Base-by-base conservation (phyloP, 1,140 invertebrate species). In the Dreissena rostriformis region DNA sequence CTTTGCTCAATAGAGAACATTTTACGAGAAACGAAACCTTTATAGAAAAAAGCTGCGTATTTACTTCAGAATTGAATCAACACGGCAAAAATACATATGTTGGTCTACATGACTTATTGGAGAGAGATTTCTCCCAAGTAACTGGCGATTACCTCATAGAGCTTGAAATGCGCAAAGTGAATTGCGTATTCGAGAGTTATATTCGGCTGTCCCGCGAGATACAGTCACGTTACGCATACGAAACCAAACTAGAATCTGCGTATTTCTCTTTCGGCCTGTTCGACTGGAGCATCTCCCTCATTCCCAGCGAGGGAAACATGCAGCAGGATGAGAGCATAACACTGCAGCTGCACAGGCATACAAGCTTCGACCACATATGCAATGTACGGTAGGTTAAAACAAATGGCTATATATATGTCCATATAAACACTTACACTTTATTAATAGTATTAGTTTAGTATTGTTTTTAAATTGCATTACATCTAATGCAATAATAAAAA, bases 121-220 rank as follows among this genome's bases (percentile, higher is more conserved):
- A 95, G 7, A 95, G 96, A 14, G 96, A 96, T 90, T 98, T 97
- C 92, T 96, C 96, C 22, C 96, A 97, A 90, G 95, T 96, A 11
- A 96, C 96, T 86, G 97, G 97, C 7, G 97, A 97, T 92, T 97
- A 97, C 89, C 95, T 97, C 87, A 94, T 97, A 73, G 97, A 97
- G 90, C 93, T 97, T 70, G 96, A 95, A 26, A 96, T 97, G 94
- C 95, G 96, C 22, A 96, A 96, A 87, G 95, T 97, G 52, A 94
- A 96, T 73, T 97, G 96, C 10, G 93, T 97, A 14, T 97, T 96
- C 92, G 96, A 97, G 86, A 96, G 96, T 73, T 96, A 82, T 65
- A 77, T 92, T 28, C 75, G 85, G 22, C 55, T 91, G 14, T 89
- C 90, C 19, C 86, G 86, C 51, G 89, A 89, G 17, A 72, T 51